phyloP scores from a whole-genome alignment of 1,140 invertebrate genomes.

The Drosophila sucinea region DNA sequence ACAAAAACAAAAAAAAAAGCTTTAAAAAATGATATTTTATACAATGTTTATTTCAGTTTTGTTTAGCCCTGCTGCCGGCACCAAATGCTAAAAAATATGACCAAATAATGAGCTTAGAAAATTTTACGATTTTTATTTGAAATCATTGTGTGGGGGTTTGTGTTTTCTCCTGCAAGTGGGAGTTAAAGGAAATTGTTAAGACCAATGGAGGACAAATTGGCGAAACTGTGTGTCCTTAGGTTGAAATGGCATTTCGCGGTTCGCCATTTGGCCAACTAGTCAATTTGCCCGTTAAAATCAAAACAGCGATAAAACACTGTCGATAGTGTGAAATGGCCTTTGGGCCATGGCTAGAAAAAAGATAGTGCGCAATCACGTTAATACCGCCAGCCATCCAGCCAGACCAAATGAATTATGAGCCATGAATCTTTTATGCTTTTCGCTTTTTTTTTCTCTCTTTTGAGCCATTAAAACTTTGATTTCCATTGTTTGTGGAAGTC shows the following conservation, averaged over 20 bases:
- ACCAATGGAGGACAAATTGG: not conserved
- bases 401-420: constrained; percentile 69
- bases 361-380: constrained; percentile 44
- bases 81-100: constrained; percentile 65
- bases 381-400: constrained; percentile 7
- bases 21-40: constrained; percentile 62
- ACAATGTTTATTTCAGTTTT: constrained; percentile 29
- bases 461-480: constrained; percentile 68
- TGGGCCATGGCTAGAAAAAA: constrained; percentile 48
- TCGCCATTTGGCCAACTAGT: constrained; percentile 50
- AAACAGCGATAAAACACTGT: constrained; percentile 62
- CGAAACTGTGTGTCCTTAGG: not conserved
- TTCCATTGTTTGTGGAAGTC: constrained; percentile 58
- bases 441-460: not conserved
- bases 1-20: constrained; percentile 55
- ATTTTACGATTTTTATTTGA: constrained; percentile 50
- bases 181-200: not conserved
- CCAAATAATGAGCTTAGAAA: constrained; percentile 80
- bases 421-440: constrained; percentile 73
- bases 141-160: constrained; percentile 38
- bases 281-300: constrained; percentile 66
- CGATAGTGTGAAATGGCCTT: constrained; percentile 68
- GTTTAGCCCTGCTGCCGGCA: constrained; percentile 37
- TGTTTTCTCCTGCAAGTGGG: not conserved
- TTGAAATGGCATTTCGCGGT: not conserved